These are phyloP conservation scores for Micromussa lordhowensis DNA, from an alignment of 92 coral and sea anemone genomes.

Conservation along the genomic window DNA sequence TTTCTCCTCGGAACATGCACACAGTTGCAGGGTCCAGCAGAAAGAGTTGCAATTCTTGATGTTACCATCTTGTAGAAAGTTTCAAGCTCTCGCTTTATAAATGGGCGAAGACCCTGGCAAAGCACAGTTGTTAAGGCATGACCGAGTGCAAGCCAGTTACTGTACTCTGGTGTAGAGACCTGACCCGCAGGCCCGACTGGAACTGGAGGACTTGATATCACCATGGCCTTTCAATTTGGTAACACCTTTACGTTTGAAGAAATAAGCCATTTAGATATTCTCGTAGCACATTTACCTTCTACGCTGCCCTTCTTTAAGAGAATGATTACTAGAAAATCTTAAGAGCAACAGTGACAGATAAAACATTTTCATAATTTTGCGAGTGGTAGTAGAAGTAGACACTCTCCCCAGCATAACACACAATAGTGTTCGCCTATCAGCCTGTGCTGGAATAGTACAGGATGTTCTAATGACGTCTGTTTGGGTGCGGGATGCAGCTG, in stretches of 20 bases:
- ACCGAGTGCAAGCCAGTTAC: slow-evolving; percentile 89
- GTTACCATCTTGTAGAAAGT: slow-evolving; percentile 51
- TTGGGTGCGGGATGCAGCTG: too few species aligned
- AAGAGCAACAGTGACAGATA: too few species aligned
- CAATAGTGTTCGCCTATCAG: too few species aligned
- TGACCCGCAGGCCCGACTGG: neutral
- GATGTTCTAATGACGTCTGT: too few species aligned
- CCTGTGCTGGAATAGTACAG: too few species aligned
- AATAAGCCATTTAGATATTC: neutral
- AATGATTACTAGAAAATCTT: neutral
- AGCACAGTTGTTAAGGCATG: slow-evolving; percentile 63
- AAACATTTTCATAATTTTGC: too few species aligned
- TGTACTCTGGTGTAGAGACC: slow-evolving; percentile 40
- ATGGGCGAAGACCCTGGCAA: slow-evolving; percentile 74
- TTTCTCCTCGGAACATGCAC: neutral
- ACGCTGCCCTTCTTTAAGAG: neutral
- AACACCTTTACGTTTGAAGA: neutral
- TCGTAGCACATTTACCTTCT: neutral
- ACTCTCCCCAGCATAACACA: too few species aligned
- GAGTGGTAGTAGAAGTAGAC: too few species aligned
- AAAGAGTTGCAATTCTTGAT: slow-evolving; percentile 17
- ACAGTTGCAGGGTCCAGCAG: slow-evolving; percentile 58
- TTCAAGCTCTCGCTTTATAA: slow-evolving; percentile 48
- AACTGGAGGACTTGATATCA: neutral
- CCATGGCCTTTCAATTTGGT: neutral